Evolutionary conservation across 2,888 invertebrate species (phyloP).

Genomic region (Caenorhabditis sp.): DNA sequence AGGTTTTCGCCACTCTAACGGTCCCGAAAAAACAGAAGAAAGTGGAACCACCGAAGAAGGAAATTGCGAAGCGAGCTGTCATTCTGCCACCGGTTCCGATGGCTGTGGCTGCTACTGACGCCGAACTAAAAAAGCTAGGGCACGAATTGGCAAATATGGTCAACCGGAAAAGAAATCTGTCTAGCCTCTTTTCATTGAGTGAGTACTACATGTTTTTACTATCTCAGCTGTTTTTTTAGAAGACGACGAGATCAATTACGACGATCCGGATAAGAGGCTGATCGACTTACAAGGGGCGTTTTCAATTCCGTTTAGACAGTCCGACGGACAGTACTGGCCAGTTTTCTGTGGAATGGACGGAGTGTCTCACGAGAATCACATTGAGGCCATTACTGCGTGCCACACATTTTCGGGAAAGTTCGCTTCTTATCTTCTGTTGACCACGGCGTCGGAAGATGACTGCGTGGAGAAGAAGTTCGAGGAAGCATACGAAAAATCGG

Average conservation of each 20-base stretch:
- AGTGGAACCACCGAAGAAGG: background rate
- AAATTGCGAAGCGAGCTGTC: no score
- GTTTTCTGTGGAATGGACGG: background rate
- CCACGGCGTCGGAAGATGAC: conserved; percentile 2
- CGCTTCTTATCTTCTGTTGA: conserved; percentile 10
- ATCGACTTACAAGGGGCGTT: background rate
- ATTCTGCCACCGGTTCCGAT: background rate
- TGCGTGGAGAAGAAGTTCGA: conserved; percentile 17
- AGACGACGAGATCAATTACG: conserved; percentile 5
- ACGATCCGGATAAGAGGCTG: background rate
- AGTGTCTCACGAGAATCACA: background rate
- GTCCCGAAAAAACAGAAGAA: background rate
- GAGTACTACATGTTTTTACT: no score
- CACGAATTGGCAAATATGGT: no score
- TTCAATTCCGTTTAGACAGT: background rate
- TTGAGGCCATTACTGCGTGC: conserved; percentile 2
- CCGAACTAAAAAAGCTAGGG: no score
- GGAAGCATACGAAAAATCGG: background rate
- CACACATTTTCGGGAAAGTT: conserved; percentile 32
- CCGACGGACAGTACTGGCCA: conserved; percentile 43
- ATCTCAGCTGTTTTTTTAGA: no score
- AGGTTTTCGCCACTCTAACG: background rate
- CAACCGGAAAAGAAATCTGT: no score
- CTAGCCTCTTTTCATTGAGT: no score
- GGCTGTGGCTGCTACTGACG: no score